Evolutionary conservation across 2,797 vertebrate species (phyloP).

Genomic region (Neostethus bicornis): DNA sequence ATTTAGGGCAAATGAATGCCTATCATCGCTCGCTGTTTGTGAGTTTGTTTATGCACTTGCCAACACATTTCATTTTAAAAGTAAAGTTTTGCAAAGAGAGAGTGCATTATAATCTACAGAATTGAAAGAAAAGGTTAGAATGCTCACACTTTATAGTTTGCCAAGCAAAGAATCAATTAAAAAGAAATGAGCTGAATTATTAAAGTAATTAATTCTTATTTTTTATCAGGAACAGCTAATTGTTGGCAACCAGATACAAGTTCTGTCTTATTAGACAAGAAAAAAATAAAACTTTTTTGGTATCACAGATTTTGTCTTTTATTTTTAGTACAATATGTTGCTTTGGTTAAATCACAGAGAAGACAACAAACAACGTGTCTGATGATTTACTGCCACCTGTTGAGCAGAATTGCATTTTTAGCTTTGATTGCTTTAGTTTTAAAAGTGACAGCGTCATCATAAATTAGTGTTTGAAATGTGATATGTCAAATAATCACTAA

Average conservation of each 20-base stretch:
- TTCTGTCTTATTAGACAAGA: no score
- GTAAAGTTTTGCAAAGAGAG: conserved; percentile 24
- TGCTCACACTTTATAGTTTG: conserved; percentile 1
- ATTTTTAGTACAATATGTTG: neutral
- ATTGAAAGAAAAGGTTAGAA: conserved; percentile 9
- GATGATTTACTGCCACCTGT: conserved; percentile 15
- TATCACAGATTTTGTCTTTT: conserved; percentile 1
- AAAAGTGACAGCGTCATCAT: neutral
- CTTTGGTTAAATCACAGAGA: conserved; percentile 9
- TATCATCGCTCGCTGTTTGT: conserved; percentile 11
- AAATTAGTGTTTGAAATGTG: neutral
- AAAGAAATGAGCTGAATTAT: no score
- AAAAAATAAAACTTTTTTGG: neutral
- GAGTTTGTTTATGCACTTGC: conserved; percentile 1
- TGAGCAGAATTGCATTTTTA: conserved; percentile 3
- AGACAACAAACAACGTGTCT: neutral
- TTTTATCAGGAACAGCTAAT: no score
- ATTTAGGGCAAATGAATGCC: conserved; percentile 45
- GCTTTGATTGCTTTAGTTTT: neutral
- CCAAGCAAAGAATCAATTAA: no score
- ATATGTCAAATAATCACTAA: neutral
- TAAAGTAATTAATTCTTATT: no score
- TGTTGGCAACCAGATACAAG: no score
- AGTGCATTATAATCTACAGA: conserved; percentile 17
- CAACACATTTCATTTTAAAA: conserved; percentile 31